Evolutionary conservation across 2,888 invertebrate species (phyloP), one percentile per base, ranked within the genome.

Genomic region (Cosmorhoe ocellata): DNA sequence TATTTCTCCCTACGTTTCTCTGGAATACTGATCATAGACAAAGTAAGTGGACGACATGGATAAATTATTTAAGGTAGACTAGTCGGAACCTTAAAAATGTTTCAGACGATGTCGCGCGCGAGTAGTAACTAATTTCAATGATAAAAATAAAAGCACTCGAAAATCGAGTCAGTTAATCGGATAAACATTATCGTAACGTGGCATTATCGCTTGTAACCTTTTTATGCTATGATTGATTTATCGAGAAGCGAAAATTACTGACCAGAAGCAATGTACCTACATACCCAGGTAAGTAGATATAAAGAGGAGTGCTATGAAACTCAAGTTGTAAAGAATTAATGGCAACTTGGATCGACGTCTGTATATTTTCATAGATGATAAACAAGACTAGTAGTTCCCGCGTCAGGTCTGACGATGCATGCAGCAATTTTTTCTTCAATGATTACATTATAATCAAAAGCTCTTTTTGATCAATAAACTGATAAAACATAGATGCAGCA

Each of bases 11-110:
- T 51, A 51, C 60, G 61, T 60, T 59, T 63, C 66, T 59, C 59
- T 45, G 54, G 14, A 49, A 64, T 56, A 64, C 67, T 67, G n/a
- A n/a, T n/a, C n/a, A n/a, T n/a, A n/a, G 62, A 66, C 62, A 63
- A 45, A 60, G 53, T 59, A 51, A 55, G 63, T 48, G 24, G 37
- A 12, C 27, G 56, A 48, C 42, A 52, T 18, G 52, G 36, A 14
- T 46, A 24, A 30, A 30, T 37, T 8, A 30, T 36, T 12, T 30
- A 22, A 22, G 22, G n/a, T 30, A 18, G 12, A 37, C 11, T 30
- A 37, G 18, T 18, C 2, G 4, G 4, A 2, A 18, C 18, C 18
- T 18, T 18, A 18, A 18, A 18, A 18, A 18, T 4, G 4, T 2
- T 18, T 18, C 18, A 18, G 18, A 18, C n/a, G n/a, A n/a, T n/a